Evolutionary conservation across 2,113 vertebrate species (phyloP).

Genomic region (Albula glossodonta): DNA sequence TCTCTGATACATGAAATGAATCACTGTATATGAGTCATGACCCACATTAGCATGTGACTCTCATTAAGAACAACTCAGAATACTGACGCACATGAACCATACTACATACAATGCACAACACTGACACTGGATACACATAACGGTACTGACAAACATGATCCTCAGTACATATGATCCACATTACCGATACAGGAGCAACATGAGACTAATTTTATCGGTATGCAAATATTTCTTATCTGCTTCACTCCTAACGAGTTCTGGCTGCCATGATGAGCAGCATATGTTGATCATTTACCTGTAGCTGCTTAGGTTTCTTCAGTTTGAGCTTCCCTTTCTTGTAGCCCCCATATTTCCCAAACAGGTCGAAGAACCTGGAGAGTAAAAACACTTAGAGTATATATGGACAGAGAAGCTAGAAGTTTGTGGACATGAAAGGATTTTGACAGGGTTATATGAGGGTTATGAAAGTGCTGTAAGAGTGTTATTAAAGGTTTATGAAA

Average conservation of each 20-base stretch:
- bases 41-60: neutral
- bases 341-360: slow-evolving; percentile 92
- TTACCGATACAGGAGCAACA: neutral
- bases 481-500: too few relatives aligned
- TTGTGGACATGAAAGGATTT: neutral
- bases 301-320: slow-evolving; percentile 93
- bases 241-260: neutral
- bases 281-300: slow-evolving; percentile 76
- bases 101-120: neutral
- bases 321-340: slow-evolving; percentile 95
- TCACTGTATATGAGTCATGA: neutral
- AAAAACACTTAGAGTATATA: neutral
- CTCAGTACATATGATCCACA: neutral
- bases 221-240: neutral
- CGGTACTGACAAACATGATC: neutral
- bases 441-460: neutral
- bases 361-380: slow-evolving; percentile 82
- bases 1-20: neutral
- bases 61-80: neutral
- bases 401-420: neutral
- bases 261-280: neutral
- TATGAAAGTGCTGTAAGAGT: neutral
- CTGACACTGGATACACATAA: neutral
- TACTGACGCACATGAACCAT: neutral
- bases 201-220: neutral